A percentile compares a stretch with the other conserved stretches of the same genome.
Evolutionary conservation across 1,140 invertebrate species (phyloP).

Genomic region (Megathymus violae): DNA sequence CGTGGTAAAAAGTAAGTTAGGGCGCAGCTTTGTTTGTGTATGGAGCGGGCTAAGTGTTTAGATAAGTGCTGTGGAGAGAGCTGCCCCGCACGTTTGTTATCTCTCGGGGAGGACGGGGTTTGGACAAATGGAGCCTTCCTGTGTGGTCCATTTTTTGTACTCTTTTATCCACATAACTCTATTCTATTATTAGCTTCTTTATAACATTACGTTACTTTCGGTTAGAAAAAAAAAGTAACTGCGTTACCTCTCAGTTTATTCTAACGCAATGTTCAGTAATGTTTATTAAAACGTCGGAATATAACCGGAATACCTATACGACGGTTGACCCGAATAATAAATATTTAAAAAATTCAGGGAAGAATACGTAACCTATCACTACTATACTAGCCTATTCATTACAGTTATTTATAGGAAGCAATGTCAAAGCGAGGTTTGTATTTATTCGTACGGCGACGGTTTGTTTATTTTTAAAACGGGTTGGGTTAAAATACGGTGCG

Average conservation of each 20-base stretch:
- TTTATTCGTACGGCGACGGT: conserved; percentile 72
- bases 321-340: conserved; percentile 65
- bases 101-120: conserved; percentile 64
- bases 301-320: no score
- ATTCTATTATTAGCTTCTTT: conserved; percentile 28
- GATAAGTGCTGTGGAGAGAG: conserved; percentile 78
- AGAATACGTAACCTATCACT: conserved; percentile 75
- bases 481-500: conserved; percentile 69
- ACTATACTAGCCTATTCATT: conserved; percentile 69
- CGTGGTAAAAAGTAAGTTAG: conserved; percentile 80
- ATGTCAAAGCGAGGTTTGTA: conserved; percentile 75
- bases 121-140: conserved; percentile 78
- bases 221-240: not conserved
- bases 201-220: conserved; percentile 4
- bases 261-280: conserved; percentile 17
- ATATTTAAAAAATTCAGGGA: conserved; percentile 76
- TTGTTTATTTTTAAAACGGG: conserved; percentile 80
- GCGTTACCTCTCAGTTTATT: conserved; percentile 23
- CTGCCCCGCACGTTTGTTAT: conserved; percentile 75
- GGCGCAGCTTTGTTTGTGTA: conserved; percentile 78
- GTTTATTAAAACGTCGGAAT: conserved; percentile 28
- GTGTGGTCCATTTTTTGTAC: conserved; percentile 76
- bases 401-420: conserved; percentile 79
- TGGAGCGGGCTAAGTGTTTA: conserved; percentile 79
- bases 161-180: conserved; percentile 19